Base-by-base conservation (phyloP, 2,888 invertebrate species). In the Lasioglossum figueresi region DNA sequence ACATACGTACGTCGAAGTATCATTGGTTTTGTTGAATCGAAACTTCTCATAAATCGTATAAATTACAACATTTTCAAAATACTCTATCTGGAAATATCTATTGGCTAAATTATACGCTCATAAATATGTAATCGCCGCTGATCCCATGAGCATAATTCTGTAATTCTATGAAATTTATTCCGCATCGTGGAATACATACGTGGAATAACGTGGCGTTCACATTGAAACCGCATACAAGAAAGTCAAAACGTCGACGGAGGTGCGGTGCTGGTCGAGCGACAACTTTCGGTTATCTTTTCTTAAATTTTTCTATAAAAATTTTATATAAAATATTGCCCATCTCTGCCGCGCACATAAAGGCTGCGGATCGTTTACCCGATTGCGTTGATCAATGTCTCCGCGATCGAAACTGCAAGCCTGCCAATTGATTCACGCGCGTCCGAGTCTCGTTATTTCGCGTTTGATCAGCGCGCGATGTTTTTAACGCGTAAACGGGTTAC, bases 381-480 rank as follows among this genome's bases (percentile, higher is more conserved):
- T 74, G 80, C 45, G 83, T 83, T 83, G 82, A 90, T 83, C 84
- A 89, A 89, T 88, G 85, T 74, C 45, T 27, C 70, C 79, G 45
- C 40, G 76, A 52, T 59, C 70, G 66, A 59, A 81, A 76, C 72
- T 79, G 71, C 82, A 73, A 66, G 75, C 73, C 73, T 77, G 70
- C 40, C 72, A 74, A 86, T 86, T 88, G 80, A 90, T 86, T 89
- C 85, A 68, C 85, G 82, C 81, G 73, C 83, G 86, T 85, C 83
- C 84, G 82, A 88, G 86, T 83, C 83, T 84, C 82, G 83, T 86
- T 87, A 83, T 88, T 76, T 77, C 78, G 79, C 81, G 78, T 82
- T 88, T 89, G 88, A 90, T 90, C 89, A 87, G 83, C 52, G 23
- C 86, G 78, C 80, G 76, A 76, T 76, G 59, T 83, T 79, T 80